Evolutionary conservation across 2,797 vertebrate genomes (phyloP), one percentile per base, ranked within the genome.

Genomic region (Smutsia temminckii): DNA sequence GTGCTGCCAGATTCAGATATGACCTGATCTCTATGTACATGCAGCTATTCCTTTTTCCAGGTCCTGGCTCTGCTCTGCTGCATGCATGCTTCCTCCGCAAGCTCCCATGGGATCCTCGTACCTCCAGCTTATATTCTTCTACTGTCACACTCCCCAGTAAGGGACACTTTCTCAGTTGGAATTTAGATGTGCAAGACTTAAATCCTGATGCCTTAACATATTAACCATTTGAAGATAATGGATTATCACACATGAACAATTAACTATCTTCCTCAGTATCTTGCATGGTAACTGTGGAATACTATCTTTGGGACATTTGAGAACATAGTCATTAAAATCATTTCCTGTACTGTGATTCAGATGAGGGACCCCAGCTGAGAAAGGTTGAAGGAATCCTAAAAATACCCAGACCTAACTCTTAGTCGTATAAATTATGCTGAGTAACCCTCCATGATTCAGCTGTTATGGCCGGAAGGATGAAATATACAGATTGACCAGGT

Each of bases 281-380:
- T 55, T 95, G 32, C 6, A 14, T 75, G 27, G 27, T 74, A 72
- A 46, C 12, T 66, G 3, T 42, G 40, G 40, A 12, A 16, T 63
- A 29, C n/a, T 75, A 6, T 63, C 68, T 96, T 78, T 46, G 55
- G 46, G 11, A 66, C 29, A 90, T 42, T 6, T 42, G 23, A 83
- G 23, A 85, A 86, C 42, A 4, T 1, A 75, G 3, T 90, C 32
- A 51, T 16, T 89, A 57, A 89, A 59, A 63, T 51, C 16, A 42
- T 66, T 93, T 84, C 79, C 25, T 72, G 6, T 95, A 37, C 29
- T 95, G n/a, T 57, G 16, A 78, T 81, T 85, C 46, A 83, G 63
- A 40, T 42, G 68, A 95, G 27, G 66, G 61, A 29, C 23, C 29
- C 37, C 27, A 80, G 68, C 29, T 90, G 68, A 49, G 27, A 92